phyloP scores from a whole-genome alignment of 2,888 invertebrate species.

The Heliconius aoede region DNA sequence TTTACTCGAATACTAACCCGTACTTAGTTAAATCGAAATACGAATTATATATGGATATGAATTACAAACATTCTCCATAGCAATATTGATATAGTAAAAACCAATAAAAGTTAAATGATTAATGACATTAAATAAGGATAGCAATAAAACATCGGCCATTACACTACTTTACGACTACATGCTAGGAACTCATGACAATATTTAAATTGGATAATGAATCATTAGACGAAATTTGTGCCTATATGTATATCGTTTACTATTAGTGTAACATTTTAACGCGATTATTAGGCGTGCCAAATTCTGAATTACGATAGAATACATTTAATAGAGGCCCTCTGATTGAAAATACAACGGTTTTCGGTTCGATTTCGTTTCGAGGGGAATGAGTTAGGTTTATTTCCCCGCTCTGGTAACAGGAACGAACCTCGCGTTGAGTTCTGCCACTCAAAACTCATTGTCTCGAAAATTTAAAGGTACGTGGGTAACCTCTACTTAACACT shows the following conservation, averaged over 20 bases:
- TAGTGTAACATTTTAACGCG: slow-evolving; percentile 19
- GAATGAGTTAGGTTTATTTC: too few relatives aligned
- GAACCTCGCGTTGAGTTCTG: background rate
- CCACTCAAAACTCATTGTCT: background rate
- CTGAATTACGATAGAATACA: slow-evolving; percentile 15
- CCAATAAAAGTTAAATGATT: too few relatives aligned
- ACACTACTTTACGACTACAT: slow-evolving; percentile 13
- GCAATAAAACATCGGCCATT: slow-evolving; percentile 31
- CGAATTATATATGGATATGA: background rate
- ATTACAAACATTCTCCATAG: background rate
- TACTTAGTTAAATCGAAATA: slow-evolving; percentile 10
- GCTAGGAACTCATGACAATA: slow-evolving; percentile 38
- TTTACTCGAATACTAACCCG: slow-evolving; percentile 20
- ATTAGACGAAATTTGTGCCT: slow-evolving; percentile 34
- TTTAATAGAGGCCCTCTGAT: background rate
- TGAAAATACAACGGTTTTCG: too few relatives aligned
- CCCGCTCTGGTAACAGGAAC: too few relatives aligned
- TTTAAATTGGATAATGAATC: slow-evolving; percentile 25
- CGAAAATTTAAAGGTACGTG: too few relatives aligned
- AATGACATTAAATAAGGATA: slow-evolving; percentile 20
- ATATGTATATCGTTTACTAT: slow-evolving; percentile 15
- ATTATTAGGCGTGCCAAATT: slow-evolving; percentile 19
- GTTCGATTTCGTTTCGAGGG: too few relatives aligned
- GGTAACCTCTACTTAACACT: too few relatives aligned
- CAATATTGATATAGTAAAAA: background rate